Percentiles rank a stretch among this genome's conserved stretches.
Conservation (phyloP, 2,113 vertebrate genomes). For the Gulo gulo region DNA sequence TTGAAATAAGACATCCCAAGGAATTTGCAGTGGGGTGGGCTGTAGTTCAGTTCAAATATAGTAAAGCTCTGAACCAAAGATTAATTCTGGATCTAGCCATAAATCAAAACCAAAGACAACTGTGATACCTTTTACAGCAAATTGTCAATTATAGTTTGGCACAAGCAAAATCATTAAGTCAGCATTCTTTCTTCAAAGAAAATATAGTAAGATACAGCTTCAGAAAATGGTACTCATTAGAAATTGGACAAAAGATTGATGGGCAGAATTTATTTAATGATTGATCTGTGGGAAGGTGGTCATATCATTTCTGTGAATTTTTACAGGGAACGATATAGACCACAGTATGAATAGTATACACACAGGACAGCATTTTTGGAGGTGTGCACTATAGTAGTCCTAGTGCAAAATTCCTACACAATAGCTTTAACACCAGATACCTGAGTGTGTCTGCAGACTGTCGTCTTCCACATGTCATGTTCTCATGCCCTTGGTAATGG, state of each 20-base stretch:
- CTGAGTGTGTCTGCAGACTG: background rate
- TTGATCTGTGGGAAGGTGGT: background rate
- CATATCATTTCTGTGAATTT: background rate
- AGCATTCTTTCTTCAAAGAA: background rate
- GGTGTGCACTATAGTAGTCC: accelerated
- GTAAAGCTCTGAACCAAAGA: background rate
- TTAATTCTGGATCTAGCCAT: background rate
- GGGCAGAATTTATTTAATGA: background rate
- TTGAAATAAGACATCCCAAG: background rate
- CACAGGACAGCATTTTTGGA: background rate
- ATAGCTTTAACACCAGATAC: background rate
- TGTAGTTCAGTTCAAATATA: background rate
- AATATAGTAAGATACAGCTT: constrained; percentile 36
- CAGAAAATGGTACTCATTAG: constrained; percentile 11
- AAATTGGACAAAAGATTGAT: background rate
- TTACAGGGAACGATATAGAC: background rate
- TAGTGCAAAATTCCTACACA: background rate
- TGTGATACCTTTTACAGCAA: background rate
- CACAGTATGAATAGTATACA: too few species aligned
- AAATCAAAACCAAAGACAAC: constrained; percentile 42
- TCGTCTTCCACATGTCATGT: background rate
- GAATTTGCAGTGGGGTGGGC: background rate
- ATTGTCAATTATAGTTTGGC: constrained; percentile 23
- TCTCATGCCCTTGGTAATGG: background rate
- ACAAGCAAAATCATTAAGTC: constrained; percentile 37